Base-by-base conservation (phyloP, 2,797 vertebrate genomes). In the Sebastes reedi region DNA sequence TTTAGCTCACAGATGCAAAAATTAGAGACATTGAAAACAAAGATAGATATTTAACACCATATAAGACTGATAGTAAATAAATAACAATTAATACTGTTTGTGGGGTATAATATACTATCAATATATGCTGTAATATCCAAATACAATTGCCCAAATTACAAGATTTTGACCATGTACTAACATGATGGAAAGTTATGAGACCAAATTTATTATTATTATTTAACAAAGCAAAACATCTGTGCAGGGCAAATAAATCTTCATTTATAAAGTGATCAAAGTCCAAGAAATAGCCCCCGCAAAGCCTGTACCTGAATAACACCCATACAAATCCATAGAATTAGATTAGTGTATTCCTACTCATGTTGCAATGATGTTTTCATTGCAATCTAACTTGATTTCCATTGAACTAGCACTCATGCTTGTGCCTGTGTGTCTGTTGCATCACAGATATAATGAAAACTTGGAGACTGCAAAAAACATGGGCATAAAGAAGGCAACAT, bases 401-500 rank as follows among this genome's bases (percentile, higher is more conserved):
- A 22, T 24, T 75, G 13, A 67, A 25, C 16, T 7, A 34, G 39
- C 22, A 29, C 61, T 62, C 5, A 20, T 52, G 27, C 12, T 27
- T 65, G 16, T 70, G 13, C 54, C 1, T 66, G n/a, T 77, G 32
- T 73, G 14, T 70, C 18, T 70, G 29, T 65, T 62, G 9, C 14
- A 24, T 46, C 62, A 46, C 83, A 99, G 98, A 93, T 99, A 99
- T 85, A 86, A 95, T 25, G 96, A 95, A 91, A 97, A 99, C 93
- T 91, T 99, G 89, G 96, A 97, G 92, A 95, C 97, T 56, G 99
- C 98, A 65, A 97, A 98, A 91, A 94, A 20, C 1, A 83, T 98
- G 89, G 98, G 98, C 36, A 97, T 99, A 85, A 98, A 90, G 91
- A 99, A 99, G 87, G 93, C 97, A 0, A 81, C 98, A 50, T 97